Base-by-base conservation (phyloP, 2,797 vertebrate genomes). In the Sebastes itinus region DNA sequence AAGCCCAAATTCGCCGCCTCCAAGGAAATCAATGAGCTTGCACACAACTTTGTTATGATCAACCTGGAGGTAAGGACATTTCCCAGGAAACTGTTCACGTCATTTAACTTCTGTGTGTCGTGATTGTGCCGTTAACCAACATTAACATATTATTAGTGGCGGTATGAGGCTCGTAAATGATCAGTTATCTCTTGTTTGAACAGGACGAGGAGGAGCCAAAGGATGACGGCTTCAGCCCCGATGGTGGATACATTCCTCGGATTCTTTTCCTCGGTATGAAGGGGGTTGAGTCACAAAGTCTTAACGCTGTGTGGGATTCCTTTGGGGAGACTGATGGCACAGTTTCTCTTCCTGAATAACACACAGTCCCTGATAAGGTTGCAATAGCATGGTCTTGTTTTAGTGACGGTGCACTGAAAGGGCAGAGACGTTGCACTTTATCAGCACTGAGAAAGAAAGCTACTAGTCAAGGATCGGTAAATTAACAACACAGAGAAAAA, bases 21-120 rank as follows among this genome's bases (percentile, higher is more conserved):
- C 78, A 97, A 97, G 94, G 98, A 99, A 92, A 99, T 99, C 90
- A 97, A 98, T 69, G 98, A 99, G 88, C 95, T 99, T 75, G 96
- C 98, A 6, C 99, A 99, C 95, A 99, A 99, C 96, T 99, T 99
- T 91, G 91, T 99, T 68, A 99, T 99, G 99, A 95, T 99, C 80
- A 99, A 99, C 93, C 87, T 99, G 84, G 98, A 99, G 97, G 99
- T 99, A 91, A 96, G 96, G 9, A 74, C 5, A 2, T 4, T 56
- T 69, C 4, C 5, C 30, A 35, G 18, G 6, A n/a, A 12, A 46
- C 38, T 32, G 11, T n/a, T 62, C 3, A 13, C 13, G 20, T 9
- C 7, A 42, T 7, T 54, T 30, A 23, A 22, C 42, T 32, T 18
- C 5, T 16, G 12, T 46, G 20, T 72, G 10, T 60, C 4, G 16